Percentiles rank a stretch among this genome's conserved stretches.
These are phyloP conservation scores for Trematomus loennbergii DNA, from an alignment of 2,113 vertebrate genomes.

Conservation along the genomic window DNA sequence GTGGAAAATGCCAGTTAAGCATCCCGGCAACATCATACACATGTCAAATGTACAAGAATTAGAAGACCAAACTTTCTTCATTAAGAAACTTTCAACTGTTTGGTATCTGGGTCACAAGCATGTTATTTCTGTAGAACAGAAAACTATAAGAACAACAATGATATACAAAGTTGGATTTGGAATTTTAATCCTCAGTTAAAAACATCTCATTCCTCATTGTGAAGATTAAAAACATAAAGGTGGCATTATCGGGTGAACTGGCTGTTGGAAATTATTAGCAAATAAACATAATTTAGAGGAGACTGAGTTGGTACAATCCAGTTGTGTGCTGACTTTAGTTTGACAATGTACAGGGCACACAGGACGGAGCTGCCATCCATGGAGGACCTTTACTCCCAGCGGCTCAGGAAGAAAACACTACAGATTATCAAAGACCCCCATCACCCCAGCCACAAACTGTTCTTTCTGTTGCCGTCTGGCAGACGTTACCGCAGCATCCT, in stretches of 20 bases:
- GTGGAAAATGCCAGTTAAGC: conserved; percentile 7
- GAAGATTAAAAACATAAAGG: not conserved
- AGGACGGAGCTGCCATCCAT: too few relatives aligned
- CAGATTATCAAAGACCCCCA: too few relatives aligned
- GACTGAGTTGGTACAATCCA: not conserved
- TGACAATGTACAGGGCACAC: too few relatives aligned
- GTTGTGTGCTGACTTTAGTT: not conserved
- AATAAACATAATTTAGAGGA: not conserved
- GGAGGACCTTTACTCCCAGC: too few relatives aligned
- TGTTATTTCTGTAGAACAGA: not conserved
- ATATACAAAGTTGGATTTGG: conserved; percentile 1
- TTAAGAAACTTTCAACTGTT: not conserved
- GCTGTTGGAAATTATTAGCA: not conserved
- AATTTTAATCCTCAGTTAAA: conserved; percentile 7
- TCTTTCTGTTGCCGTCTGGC: too few relatives aligned
- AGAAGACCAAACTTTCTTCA: not conserved
- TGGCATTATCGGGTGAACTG: not conserved
- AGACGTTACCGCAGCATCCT: too few relatives aligned
- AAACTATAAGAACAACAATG: not conserved
- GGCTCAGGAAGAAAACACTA: too few relatives aligned
- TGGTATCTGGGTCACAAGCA: not conserved
- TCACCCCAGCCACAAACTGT: too few relatives aligned
- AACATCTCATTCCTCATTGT: not conserved
- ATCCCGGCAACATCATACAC: not conserved
- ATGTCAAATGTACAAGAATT: not conserved